These are phyloP conservation scores for Drosophila azteca DNA, from an alignment of 1,140 invertebrate genomes.

Conservation along the genomic window DNA sequence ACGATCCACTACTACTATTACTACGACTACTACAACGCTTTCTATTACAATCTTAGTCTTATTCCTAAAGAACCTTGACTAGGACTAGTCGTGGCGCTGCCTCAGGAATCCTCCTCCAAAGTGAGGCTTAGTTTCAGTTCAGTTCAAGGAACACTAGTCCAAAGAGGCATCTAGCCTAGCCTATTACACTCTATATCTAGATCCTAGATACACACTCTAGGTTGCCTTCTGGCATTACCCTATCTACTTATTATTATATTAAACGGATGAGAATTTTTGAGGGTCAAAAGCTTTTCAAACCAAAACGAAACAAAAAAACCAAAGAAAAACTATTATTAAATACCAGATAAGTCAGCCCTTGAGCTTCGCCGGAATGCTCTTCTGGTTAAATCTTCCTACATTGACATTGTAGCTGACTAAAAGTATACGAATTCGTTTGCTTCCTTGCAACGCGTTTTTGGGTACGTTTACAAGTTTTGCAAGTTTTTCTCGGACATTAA, in stretches of 20 bases:
- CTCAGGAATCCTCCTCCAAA: conserved; percentile 5
- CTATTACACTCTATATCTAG: conserved; percentile 24
- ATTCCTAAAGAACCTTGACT: conserved; percentile 47
- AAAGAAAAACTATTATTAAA: conserved; percentile 3
- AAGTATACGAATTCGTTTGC: too few species aligned
- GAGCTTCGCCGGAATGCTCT: too few species aligned
- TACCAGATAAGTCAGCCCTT: too few species aligned
- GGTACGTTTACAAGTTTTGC: too few species aligned
- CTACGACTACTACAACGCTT: conserved; percentile 25
- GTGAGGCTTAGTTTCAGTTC: conserved; percentile 26
- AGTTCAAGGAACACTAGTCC: conserved; percentile 17
- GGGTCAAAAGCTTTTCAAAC: conserved; percentile 61
- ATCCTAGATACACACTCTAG: conserved; percentile 22
- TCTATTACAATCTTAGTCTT: conserved; percentile 53
- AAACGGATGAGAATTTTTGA: conserved; percentile 45
- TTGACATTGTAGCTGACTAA: too few species aligned
- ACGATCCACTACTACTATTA: conserved; percentile 57
- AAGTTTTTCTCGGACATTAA: too few species aligned
- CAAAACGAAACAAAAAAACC: conserved; percentile 48
- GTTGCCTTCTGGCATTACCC: conserved; percentile 33
- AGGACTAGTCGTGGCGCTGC: conserved; percentile 33
- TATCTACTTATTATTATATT: conserved; percentile 46
- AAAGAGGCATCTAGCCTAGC: conserved; percentile 15
- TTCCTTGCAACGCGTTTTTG: too few species aligned
- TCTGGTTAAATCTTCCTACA: too few species aligned